A percentile compares a stretch with the other conserved stretches of the same genome.
Evolutionary conservation across 2,888 invertebrate genomes (phyloP).

Genomic region (Coelogynopora nodosa): DNA sequence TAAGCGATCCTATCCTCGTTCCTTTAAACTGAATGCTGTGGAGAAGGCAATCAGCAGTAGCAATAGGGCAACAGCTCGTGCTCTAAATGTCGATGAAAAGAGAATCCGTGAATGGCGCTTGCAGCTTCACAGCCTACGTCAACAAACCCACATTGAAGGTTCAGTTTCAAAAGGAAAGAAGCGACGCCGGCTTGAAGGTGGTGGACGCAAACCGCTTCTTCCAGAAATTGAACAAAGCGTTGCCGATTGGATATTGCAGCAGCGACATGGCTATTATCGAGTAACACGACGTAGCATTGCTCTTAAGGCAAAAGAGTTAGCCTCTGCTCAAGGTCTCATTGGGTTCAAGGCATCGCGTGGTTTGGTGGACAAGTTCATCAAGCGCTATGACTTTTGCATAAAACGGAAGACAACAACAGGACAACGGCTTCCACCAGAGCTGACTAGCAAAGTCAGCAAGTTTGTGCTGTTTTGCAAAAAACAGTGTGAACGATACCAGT

Average conservation of each 20-base stretch:
- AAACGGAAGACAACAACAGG: neutral
- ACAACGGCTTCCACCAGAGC: neutral
- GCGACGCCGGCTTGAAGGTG: neutral
- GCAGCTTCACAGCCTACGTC: neutral
- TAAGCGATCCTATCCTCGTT: neutral
- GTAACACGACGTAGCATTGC: neutral
- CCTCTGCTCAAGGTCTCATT: neutral
- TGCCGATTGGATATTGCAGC: neutral
- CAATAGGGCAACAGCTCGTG: neutral
- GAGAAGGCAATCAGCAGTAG: neutral
- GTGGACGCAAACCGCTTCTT: neutral
- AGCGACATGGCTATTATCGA: neutral
- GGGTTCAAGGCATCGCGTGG: neutral
- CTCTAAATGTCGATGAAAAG: neutral
- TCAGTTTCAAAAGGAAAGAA: neutral
- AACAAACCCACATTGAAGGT: neutral
- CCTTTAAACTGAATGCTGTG: neutral
- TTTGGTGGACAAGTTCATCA: neutral
- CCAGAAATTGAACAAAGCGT: neutral
- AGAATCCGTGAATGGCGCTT: neutral
- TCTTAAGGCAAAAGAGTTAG: neutral
- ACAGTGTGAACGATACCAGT: neutral
- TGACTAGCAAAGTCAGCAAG: neutral
- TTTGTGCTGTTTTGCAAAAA: neutral
- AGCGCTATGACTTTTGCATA: neutral